A percentile compares a stretch with the other conserved stretches of the same genome.
Evolutionary conservation across 2,113 vertebrate genomes (phyloP).

Genomic region (western clawed frog (Xenopus tropicalis)): UCB_Xtro_10.0 CM004450.2:29673501-29674000

Average conservation of each 20-base stretch:
- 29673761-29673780: background rate
- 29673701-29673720: background rate
- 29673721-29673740: background rate
- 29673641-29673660: background rate
- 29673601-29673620: slow-evolving; percentile 1
- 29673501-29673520: slow-evolving; percentile 39
- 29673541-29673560: slow-evolving; percentile 22
- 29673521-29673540: slow-evolving; percentile 37
- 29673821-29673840: too few species aligned
- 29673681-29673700: background rate
- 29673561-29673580: background rate
- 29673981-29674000: slow-evolving; percentile 15
- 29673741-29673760: slow-evolving; percentile 23
- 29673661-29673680: background rate
- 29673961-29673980: slow-evolving; percentile 15
- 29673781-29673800: slow-evolving; percentile 20
- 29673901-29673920: slow-evolving; percentile 7
- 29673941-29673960: slow-evolving; percentile 18
- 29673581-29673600: slow-evolving; percentile 17
- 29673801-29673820: background rate
- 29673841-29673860: too few species aligned
- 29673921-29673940: slow-evolving; percentile 21
- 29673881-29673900: background rate
- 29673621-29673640: background rate
- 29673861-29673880: slow-evolving; percentile 8